Percentiles rank a stretch among this genome's conserved stretches.
phyloP scores from a whole-genome alignment of 2,888 invertebrate genomes.

The Daptonema setosum region DNA sequence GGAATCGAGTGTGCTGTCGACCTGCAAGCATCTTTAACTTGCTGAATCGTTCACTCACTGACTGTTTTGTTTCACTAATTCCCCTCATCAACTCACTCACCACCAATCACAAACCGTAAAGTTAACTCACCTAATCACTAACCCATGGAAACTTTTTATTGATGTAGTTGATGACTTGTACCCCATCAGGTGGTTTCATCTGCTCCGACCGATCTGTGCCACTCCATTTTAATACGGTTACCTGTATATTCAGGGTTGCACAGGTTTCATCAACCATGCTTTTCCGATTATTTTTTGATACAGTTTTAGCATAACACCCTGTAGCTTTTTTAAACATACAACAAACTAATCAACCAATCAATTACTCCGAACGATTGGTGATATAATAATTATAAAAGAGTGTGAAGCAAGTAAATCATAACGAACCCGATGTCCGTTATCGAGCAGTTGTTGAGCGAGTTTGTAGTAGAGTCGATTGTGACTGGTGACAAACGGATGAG shows the following conservation, averaged over 20 bases:
- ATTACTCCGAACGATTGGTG: too few species aligned
- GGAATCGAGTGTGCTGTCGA: neutral
- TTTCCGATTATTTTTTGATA: too few species aligned
- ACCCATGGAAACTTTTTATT: neutral
- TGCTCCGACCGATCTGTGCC: neutral
- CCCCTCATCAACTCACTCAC: neutral
- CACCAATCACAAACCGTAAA: neutral
- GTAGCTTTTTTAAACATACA: too few species aligned
- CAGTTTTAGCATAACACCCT: too few species aligned
- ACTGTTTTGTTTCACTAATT: too few species aligned
- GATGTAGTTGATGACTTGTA: neutral
- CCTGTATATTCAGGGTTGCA: neutral
- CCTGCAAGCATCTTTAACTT: too few species aligned
- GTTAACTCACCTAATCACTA: too few species aligned
- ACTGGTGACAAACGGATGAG: neutral
- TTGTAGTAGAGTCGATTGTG: neutral
- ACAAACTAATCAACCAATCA: too few species aligned
- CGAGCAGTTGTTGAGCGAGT: neutral
- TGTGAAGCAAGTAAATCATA: neutral
- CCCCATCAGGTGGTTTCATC: neutral
- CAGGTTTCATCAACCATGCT: too few species aligned
- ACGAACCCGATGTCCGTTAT: neutral
- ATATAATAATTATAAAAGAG: neutral
- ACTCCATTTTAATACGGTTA: neutral
- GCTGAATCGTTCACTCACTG: too few species aligned